Evolutionary conservation across 2,797 vertebrate genomes (phyloP), one percentile per base, ranked within the genome.

Genomic region (Neosilurus mollespiculum): DNA sequence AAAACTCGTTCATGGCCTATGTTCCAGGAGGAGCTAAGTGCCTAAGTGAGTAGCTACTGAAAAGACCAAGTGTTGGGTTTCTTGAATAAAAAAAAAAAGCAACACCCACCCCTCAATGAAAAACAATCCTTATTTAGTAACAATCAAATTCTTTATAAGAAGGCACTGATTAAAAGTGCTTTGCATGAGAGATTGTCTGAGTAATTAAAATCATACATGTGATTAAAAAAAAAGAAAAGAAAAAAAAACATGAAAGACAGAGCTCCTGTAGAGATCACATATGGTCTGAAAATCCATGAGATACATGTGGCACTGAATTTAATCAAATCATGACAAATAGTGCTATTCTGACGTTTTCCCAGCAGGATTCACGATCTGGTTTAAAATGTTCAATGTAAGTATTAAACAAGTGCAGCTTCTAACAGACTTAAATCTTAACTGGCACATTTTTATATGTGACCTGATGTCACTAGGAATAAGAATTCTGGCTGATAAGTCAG

Each of bases 401-500:
- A 11, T n/a, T 18, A 30, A 4, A 18, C 24, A 26, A 54, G 56
- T 43, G 30, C 20, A 43, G 54, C 73, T 77, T 43, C 20, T 11
- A 37, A 34, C 54, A 59, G 11, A 43, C 11, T 22, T 20, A 34
- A n/a, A 4, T 37, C 34, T 73, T 73, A 73, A 73, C 71, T 30
- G 51, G 51, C 26, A 14, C 11, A 5, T 58, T 30, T 76, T 76
- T 59, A 37, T 76, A 59, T 37, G 18, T 76, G 53, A 58, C 53
- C 54, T 58, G 26, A 4, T 18, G n/a, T 24, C 78, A 56, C 26
- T 14, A 67, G 15, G 30, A 58, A 69, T 80, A 56, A 58, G 53
- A 69, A 37, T 80, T 80, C 53, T 34, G 26, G 2, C 64, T 24
- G 64, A 67, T 43, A 37, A 69, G 65, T 58, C 65, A 69, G 26